Conservation (phyloP, 2,888 invertebrate genomes). For the Isoperla grammatica region DNA sequence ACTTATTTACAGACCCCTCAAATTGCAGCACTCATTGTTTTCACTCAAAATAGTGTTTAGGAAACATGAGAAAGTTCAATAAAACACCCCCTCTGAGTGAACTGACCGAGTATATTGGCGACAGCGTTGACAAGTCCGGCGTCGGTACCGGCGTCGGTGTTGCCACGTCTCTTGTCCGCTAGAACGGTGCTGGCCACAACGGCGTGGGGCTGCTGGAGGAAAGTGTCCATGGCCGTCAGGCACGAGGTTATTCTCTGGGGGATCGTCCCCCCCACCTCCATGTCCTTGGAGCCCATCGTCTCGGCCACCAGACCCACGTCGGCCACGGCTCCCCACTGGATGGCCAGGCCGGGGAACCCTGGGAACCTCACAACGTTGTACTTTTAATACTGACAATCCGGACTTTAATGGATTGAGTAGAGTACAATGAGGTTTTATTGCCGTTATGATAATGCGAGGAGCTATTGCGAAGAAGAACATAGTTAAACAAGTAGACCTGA, state of each 20-base stretch:
- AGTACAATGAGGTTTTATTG: too few species aligned
- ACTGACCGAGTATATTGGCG: constrained; percentile 75
- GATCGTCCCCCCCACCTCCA: constrained; percentile 89
- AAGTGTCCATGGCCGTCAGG: constrained; percentile 77
- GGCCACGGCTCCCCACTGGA: constrained; percentile 99
- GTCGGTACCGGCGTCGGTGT: constrained; percentile 48
- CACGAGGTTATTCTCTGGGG: constrained; percentile 96
- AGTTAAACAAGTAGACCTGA: too few species aligned
- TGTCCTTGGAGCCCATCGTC: constrained; percentile 82
- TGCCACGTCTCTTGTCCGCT: constrained; percentile 71
- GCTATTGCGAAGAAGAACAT: too few species aligned
- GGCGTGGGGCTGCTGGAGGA: constrained; percentile 84
- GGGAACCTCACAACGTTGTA: too few species aligned
- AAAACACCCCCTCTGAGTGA: too few species aligned
- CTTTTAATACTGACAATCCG: too few species aligned
- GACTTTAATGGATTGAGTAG: too few species aligned
- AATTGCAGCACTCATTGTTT: too few species aligned
- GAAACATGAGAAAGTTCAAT: too few species aligned
- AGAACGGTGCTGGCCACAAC: constrained; percentile 79
- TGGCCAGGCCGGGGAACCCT: constrained; percentile 81
- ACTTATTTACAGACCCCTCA: too few species aligned
- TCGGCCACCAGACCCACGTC: constrained; percentile 92
- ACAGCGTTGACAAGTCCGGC: constrained; percentile 69
- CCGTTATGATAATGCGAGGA: too few species aligned
- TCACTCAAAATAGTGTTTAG: too few species aligned